Base-by-base conservation (phyloP, 2,888 invertebrate species). In the Epinotia bilunana region DNA sequence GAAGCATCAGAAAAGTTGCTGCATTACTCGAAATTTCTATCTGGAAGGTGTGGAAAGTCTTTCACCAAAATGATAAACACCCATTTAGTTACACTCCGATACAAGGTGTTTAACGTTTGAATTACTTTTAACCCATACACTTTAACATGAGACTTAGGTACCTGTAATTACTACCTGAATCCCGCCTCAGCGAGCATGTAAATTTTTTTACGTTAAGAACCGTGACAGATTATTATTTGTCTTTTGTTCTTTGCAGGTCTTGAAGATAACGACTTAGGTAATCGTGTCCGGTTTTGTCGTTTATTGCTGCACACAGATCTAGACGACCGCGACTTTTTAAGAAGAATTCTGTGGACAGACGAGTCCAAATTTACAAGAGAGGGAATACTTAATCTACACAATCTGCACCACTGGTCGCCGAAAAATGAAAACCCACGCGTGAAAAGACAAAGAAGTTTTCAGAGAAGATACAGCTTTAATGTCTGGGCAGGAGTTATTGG, bases 31-130 rank as follows among this genome's bases (percentile, higher is more conserved):
- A 28, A 60, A 0, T 60, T 28, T 28, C 28, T 16, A 60, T 60
- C 60, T 60, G 60, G 33, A 60, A 60, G 28, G 76, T 77, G 33
- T 77, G 76, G 77, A 71, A 67, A 33, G 76, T 76, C 58, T 67
- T 76, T 33, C 77, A 67, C 20, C 46, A n/a, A 57, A 57, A 76
- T 72, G 68, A 64, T 62, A 55, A 18, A 13, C 72, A 78, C 72
- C 43, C 77, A 58, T 77, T 73, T 39, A 77, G 77, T 61, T 75
- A 78, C 72, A 78, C 76, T 16, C 77, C 78, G 23, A 76, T 77
- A 16, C 76, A 77, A 75, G 77, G 76, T 73, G 71, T 39, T 53
- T 3, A 28, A 49, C 20, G 5, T 6, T 23, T 12, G 16, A 60
- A 5, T 3, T 28, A 3, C 4, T 1, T 23, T 28, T 13, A 28